Conservation (phyloP, 1,140 invertebrate species). For the Camponotus floridanus region DNA sequence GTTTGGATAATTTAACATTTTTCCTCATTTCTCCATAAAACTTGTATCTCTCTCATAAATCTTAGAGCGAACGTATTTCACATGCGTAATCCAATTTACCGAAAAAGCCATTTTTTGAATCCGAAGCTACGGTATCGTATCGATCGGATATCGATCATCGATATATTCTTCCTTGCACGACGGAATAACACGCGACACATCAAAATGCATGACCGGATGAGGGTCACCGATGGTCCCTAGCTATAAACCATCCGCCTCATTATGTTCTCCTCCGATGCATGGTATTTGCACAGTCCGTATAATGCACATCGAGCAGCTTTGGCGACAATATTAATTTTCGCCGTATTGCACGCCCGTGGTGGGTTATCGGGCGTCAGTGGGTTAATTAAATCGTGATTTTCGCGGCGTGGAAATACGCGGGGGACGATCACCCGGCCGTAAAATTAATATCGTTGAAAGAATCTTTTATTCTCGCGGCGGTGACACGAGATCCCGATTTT, state of each 20-base stretch:
- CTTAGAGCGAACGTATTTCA: background rate
- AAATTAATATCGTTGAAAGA: slow-evolving; percentile 34
- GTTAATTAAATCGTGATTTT: slow-evolving; percentile 61
- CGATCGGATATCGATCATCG: slow-evolving; percentile 33
- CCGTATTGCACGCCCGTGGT: slow-evolving; percentile 34
- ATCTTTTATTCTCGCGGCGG: background rate
- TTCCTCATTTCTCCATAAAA: too few relatives aligned
- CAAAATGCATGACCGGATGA: slow-evolving; percentile 50
- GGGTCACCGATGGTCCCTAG: slow-evolving; percentile 29
- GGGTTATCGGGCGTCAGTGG: slow-evolving; percentile 28
- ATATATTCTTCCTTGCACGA: slow-evolving; percentile 10
- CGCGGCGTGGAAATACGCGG: slow-evolving; percentile 1
- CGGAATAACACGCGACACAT: slow-evolving; percentile 29
- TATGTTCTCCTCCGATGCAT: slow-evolving; percentile 38
- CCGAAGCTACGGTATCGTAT: background rate
- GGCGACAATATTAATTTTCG: slow-evolving; percentile 69
- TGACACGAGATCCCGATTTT: background rate
- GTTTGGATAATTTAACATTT: background rate
- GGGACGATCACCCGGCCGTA: background rate
- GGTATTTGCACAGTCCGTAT: slow-evolving; percentile 53
- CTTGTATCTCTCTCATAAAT: background rate
- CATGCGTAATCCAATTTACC: slow-evolving; percentile 12
- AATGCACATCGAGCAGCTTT: slow-evolving; percentile 47
- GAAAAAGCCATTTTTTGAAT: background rate
- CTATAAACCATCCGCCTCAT: slow-evolving; percentile 55